Percentiles rank a stretch among this genome's conserved stretches.
Conservation (phyloP, 1,140 invertebrate species). For the Dinoponera quadriceps region DNA sequence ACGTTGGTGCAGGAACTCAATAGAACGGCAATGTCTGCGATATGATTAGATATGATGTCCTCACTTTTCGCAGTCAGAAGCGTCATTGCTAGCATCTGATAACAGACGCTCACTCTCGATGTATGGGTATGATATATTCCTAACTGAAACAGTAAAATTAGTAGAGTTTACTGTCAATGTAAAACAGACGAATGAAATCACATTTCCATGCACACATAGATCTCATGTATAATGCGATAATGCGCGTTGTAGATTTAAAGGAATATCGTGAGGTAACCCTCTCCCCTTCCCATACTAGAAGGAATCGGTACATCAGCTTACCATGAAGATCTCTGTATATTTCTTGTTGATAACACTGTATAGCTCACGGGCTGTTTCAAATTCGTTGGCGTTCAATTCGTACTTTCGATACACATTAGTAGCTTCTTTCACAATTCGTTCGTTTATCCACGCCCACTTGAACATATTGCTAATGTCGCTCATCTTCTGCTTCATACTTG, state of each 20-base stretch:
- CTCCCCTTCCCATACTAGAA: too few relatives aligned
- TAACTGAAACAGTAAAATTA: conserved; percentile 51
- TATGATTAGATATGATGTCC: conserved; percentile 87
- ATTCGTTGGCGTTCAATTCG: conserved; percentile 73
- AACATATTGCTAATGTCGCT: conserved; percentile 19
- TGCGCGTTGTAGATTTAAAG: too few relatives aligned
- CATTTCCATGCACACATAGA: too few relatives aligned
- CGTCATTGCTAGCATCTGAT: conserved; percentile 86
- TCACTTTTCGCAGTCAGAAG: conserved; percentile 84
- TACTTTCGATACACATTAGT: conserved; percentile 75
- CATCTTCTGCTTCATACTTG: background rate
- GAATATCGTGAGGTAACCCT: too few relatives aligned
- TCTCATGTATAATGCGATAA: too few relatives aligned
- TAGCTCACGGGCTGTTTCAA: conserved; percentile 73
- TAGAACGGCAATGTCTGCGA: conserved; percentile 88
- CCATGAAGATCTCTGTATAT: conserved; percentile 13
- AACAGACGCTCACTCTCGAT: conserved; percentile 84
- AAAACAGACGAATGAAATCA: too few relatives aligned
- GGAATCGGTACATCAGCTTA: conserved; percentile 19
- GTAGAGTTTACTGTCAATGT: too few relatives aligned
- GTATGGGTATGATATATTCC: conserved; percentile 80
- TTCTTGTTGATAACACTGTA: conserved; percentile 76
- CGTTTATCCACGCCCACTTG: conserved; percentile 62
- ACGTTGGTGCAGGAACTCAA: conserved; percentile 89
- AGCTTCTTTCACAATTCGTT: conserved; percentile 72